phyloP scores from a whole-genome alignment of 2,888 invertebrate species.

The Chymomyza caudatula region DNA sequence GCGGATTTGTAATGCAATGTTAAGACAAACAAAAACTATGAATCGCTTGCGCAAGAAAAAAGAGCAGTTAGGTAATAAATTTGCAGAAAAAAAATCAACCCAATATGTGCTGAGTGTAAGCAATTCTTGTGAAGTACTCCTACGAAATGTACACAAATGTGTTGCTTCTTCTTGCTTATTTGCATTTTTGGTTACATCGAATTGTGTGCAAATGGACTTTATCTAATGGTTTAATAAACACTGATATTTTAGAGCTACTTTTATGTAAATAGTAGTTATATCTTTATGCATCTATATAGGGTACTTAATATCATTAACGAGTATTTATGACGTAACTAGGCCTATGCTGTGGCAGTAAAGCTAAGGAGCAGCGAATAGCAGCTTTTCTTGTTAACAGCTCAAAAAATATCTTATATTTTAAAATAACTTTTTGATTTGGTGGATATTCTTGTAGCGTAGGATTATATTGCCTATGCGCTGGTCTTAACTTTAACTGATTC shows the following conservation, averaged over 20 bases:
- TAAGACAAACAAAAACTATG: constrained; percentile 23
- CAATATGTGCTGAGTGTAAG: not conserved
- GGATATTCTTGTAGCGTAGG: too few species aligned
- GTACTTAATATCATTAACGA: not conserved
- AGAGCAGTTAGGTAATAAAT: constrained; percentile 27
- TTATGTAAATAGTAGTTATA: not conserved
- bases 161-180: constrained; percentile 6
- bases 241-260: not conserved
- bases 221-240: not conserved
- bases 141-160: constrained; percentile 17
- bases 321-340: not conserved
- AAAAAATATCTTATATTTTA: too few species aligned
- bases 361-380: not conserved
- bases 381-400: too few species aligned
- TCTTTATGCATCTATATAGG: not conserved
- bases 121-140: not conserved
- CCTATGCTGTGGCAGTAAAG: not conserved
- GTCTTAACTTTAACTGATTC: too few species aligned
- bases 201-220: not conserved
- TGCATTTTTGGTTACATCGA: constrained; percentile 16
- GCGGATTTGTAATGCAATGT: constrained; percentile 49
- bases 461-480: too few species aligned
- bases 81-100: not conserved
- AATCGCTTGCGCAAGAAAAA: constrained; percentile 9
- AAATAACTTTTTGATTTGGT: too few species aligned